Evolutionary conservation across 2,888 invertebrate species (phyloP).

Genomic region (Panzeria rudis): DNA sequence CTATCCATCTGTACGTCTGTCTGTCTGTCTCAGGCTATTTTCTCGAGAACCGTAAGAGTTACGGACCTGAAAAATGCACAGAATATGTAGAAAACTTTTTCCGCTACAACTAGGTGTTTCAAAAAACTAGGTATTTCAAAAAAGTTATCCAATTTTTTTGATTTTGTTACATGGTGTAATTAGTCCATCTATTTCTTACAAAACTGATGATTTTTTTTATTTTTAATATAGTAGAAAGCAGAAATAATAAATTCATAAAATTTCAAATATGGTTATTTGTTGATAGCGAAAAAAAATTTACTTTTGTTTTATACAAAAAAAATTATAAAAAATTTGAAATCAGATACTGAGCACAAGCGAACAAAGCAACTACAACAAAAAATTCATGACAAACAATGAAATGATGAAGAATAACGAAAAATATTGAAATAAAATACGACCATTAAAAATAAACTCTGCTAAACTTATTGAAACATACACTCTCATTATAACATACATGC

Average conservation of each 20-base stretch:
- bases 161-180: no score
- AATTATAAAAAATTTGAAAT: constrained; percentile 7
- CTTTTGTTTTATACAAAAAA: constrained; percentile 18
- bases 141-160: no score
- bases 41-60: no score
- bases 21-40: no score
- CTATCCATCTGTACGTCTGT: no score
- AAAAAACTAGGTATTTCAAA: no score
- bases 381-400: constrained; percentile 64
- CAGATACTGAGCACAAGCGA: constrained; percentile 61
- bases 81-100: no score
- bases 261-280: constrained; percentile 64
- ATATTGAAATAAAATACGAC: constrained; percentile 62
- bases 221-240: constrained; percentile 5
- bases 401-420: constrained; percentile 65
- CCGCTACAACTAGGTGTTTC: no score
- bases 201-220: not conserved
- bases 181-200: no score
- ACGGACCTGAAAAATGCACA: no score
- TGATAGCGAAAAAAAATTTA: constrained; percentile 57
- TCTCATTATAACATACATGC: not conserved
- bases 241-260: constrained; percentile 74
- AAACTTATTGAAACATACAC: not conserved
- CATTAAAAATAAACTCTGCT: constrained; percentile 39
- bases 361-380: constrained; percentile 26